Percentiles rank a stretch among this genome's conserved stretches.
Evolutionary conservation across 2,113 vertebrate species (phyloP).

Genomic region (Cercopithecus mona): DNA sequence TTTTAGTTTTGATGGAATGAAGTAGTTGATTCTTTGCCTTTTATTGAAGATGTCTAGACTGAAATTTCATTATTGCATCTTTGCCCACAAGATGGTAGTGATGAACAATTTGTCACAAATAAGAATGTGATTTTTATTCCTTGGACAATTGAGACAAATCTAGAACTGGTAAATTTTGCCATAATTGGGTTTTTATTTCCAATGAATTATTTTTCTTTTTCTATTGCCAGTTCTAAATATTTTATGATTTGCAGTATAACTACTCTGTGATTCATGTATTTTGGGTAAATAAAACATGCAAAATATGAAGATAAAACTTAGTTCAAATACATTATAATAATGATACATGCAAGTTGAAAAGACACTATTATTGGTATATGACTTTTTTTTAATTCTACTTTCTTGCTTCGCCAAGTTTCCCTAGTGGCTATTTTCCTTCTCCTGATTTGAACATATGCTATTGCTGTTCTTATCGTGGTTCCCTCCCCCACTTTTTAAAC

Average conservation of each 20-base stretch:
- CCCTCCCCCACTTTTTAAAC: not conserved
- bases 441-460: not conserved
- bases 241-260: not conserved
- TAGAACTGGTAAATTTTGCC: not conserved
- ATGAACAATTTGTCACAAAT: not conserved
- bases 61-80: conserved; percentile 21
- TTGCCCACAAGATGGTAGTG: not conserved
- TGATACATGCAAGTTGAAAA: not conserved
- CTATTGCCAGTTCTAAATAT: not conserved
- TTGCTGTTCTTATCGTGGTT: not conserved
- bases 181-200: not conserved
- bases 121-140: not conserved
- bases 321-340: not conserved
- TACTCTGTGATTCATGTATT: not conserved
- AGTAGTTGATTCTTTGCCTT: not conserved
- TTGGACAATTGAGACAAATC: not conserved
- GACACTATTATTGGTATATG: not conserved
- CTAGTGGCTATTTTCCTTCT: not conserved
- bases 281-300: not conserved
- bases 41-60: not conserved
- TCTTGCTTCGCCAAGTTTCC: not conserved
- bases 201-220: not conserved
- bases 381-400: not conserved
- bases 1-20: conserved; percentile 2
- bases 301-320: conserved; percentile 25